Evolutionary conservation across 2,113 vertebrate genomes (phyloP), one percentile per base, ranked within the genome.

Genomic region (Cyanoderma ruficeps): DNA sequence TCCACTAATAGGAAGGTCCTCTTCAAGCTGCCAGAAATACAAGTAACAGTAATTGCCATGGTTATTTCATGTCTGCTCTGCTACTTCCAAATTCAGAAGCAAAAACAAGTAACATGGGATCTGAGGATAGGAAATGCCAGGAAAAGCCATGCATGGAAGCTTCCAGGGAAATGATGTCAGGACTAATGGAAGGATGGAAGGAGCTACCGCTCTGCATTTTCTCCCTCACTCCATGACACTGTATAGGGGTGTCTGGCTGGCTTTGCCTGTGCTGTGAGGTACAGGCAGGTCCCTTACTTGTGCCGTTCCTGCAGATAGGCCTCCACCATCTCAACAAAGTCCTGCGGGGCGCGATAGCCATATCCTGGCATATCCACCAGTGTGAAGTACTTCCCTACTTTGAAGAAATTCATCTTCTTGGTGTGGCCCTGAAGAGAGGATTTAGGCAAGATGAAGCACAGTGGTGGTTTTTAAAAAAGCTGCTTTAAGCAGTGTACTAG

Each of bases 331-430:
- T 99, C 98, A 80, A 98, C 98, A 70, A 99, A 99, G 97, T 99
- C 99, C 87, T 91, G 91, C 0, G 99, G 99, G 16, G 99, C 98
- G 41, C 64, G 97, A 97, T 99, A 98, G 67, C 99, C 99, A 2
- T 99, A 99, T 41, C 99, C 99, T 8, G 99, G 99, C 99, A 99
- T 99, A 97, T 99, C 99, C 56, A 99, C 99, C 46, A 99, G 31
- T 31, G 98, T 98, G 92, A 99, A 99, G 3, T 98, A 95, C 93
- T 97, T 98, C 63, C 99, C 99, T 80, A 99, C 98, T 94, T 96
- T 98, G 97, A 99, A 99, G 97, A 99, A 99, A 97, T 99, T 99
- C 97, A 99, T 98, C 97, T 99, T 99, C 97, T 98, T 99, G 39
- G 99, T 99, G 95, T 99, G 99, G 22, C 99, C 99, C 99, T 99